These are phyloP conservation scores for Peucedramus taeniatus DNA, from an alignment of 2,113 vertebrate genomes.

Conservation along the genomic window DNA sequence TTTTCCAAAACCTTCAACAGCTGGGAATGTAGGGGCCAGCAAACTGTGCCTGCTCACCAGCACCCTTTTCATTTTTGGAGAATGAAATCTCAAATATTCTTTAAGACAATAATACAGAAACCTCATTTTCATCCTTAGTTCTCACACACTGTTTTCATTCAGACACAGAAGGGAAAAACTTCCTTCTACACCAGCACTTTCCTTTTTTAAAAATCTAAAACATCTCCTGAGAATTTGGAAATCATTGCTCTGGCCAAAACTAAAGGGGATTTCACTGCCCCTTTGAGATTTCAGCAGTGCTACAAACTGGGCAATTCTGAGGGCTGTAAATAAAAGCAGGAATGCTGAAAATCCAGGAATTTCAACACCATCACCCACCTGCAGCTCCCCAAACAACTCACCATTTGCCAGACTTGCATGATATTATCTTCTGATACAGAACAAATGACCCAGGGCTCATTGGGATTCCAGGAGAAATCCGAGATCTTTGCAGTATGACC, in stretches of 20 bases:
- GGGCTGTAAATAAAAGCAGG: not conserved
- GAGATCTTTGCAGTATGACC: conserved; percentile 98
- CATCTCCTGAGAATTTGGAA: not conserved
- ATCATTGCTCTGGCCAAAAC: not conserved
- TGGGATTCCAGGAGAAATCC: conserved; percentile 99
- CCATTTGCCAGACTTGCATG: conserved; percentile 99
- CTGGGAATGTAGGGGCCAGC: not conserved
- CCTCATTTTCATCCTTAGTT: not conserved
- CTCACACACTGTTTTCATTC: not conserved
- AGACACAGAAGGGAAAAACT: not conserved
- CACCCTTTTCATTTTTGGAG: not conserved
- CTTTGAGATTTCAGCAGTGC: not conserved
- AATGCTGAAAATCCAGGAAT: not conserved
- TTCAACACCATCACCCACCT: not conserved
- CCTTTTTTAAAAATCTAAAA: not conserved
- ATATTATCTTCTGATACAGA: conserved; percentile 99
- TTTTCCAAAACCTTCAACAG: not conserved
- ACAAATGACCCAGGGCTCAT: conserved; percentile 99
- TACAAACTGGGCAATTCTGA: not conserved
- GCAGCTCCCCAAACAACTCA: conserved; percentile 52
- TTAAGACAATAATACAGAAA: not conserved
- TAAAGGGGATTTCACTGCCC: not conserved
- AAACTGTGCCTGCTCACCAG: not conserved
- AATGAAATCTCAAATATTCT: not conserved
- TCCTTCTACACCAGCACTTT: not conserved